Evolutionary conservation across 2,113 vertebrate genomes (phyloP).

Genomic region (Trochalopteron elliotii): DNA sequence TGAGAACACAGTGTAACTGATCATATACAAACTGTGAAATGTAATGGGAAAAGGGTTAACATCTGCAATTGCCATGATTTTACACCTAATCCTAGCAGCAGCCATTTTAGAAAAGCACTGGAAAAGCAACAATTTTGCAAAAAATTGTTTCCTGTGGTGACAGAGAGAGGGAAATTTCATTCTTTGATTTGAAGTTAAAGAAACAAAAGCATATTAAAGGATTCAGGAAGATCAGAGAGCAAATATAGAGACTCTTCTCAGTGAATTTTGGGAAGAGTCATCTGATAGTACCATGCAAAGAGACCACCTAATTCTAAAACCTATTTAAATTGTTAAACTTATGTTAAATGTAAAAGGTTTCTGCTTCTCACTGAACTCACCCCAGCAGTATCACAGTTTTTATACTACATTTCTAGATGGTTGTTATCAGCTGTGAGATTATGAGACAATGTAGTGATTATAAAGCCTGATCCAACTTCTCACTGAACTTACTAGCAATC

Average conservation of each 20-base stretch:
- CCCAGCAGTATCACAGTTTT: neutral
- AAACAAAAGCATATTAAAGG: neutral
- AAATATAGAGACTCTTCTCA: neutral
- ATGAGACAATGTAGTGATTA: slow-evolving; percentile 7
- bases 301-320: neutral
- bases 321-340: slow-evolving; percentile 19
- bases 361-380: neutral
- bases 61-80: neutral
- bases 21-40: neutral
- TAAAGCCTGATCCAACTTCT: slow-evolving; percentile 6
- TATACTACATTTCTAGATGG: neutral
- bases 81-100: neutral
- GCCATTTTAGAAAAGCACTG: neutral
- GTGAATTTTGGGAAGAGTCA: neutral
- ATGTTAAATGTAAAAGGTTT: neutral
- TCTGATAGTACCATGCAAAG: neutral
- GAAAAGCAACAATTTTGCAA: slow-evolving; percentile 19
- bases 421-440: slow-evolving; percentile 20
- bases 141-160: neutral
- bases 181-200: neutral
- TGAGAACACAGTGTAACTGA: neutral
- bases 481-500: slow-evolving; percentile 19
- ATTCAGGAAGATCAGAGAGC: neutral
- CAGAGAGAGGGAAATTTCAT: neutral
- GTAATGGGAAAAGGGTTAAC: neutral